A percentile compares a stretch with the other conserved stretches of the same genome.
phyloP scores from a whole-genome alignment of 2,113 vertebrate genomes.

The Regulus satrapa region DNA sequence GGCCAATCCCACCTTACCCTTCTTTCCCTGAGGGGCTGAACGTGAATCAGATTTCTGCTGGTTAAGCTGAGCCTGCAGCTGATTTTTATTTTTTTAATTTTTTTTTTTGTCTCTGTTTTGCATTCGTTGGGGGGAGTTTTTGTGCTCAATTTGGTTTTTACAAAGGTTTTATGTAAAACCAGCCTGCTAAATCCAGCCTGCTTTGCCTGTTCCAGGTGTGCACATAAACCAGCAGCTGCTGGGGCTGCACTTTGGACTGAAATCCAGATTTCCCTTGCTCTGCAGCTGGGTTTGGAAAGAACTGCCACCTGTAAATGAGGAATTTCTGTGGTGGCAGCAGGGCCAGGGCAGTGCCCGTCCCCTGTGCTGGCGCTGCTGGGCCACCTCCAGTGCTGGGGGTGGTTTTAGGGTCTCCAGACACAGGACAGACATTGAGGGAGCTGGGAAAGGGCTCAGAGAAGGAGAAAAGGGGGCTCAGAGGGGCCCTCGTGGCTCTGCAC shows the following conservation, averaged over 20 bases:
- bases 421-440: not conserved
- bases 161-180: not conserved
- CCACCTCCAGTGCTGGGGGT: not conserved
- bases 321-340: not conserved
- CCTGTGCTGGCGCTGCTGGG: not conserved
- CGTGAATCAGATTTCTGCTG: not conserved
- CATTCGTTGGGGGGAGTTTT: not conserved
- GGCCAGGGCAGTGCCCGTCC: not conserved
- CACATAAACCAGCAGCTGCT: not conserved
- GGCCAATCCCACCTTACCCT: not conserved
- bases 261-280: not conserved
- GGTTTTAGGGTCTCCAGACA: not conserved
- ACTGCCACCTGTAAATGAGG: not conserved
- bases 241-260: not conserved
- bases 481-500: not conserved
- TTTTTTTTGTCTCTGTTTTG: not conserved
- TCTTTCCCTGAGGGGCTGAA: not conserved
- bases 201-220: not conserved
- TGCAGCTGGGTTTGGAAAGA: not conserved
- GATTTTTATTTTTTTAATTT: no score
- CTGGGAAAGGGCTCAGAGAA: not conserved
- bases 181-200: not conserved
- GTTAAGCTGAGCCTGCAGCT: not conserved
- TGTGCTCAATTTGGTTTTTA: accelerated
- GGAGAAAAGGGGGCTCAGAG: not conserved